Evolutionary conservation across 2,888 invertebrate species (phyloP), one percentile per base, ranked within the genome.

Genomic region (Cactoblastis cactorum): DNA sequence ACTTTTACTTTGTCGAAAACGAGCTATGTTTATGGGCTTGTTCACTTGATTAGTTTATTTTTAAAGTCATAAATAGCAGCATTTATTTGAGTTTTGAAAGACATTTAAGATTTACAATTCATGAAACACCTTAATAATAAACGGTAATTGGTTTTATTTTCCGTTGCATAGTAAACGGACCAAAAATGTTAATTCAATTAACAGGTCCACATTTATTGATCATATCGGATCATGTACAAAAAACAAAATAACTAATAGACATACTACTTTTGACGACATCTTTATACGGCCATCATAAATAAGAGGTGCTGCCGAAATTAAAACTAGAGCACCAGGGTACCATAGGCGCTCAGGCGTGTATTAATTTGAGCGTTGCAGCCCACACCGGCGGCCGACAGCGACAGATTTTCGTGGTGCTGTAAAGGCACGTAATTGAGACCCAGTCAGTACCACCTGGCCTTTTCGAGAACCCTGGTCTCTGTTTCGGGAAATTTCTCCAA

Each of bases 231-330:
- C n/a, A n/a, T n/a, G n/a, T 24, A 24, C 8, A 24, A 24, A 24
- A 24, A 24, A 24, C 24, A 24, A n/a, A n/a, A n/a, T n/a, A 75
- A n/a, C n/a, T n/a, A n/a, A n/a, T n/a, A n/a, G n/a, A n/a, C n/a
- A n/a, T n/a, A n/a, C n/a, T n/a, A n/a, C n/a, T n/a, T n/a, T n/a
- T n/a, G n/a, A n/a, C 65, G 69, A 68, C 67, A 72, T 80, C 83
- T 80, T 77, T 78, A 80, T 77, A 81, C 74, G 78, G 79, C 74
- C 74, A 72, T 74, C 80, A 77, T 86, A 84, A 84, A 86, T 86
- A 84, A 86, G 74, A 64, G 73, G 72, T 69, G 74, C 74, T 71
- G 69, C 74, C 73, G 74, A 83, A 83, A 86, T 85, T 85, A 84
- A 85, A 86, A 83, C 70, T 74, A 70, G 73, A 62, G 69, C 68